These are phyloP conservation scores for Oreortyx pictus DNA, from an alignment of 2,797 vertebrate species.

Conservation along the genomic window DNA sequence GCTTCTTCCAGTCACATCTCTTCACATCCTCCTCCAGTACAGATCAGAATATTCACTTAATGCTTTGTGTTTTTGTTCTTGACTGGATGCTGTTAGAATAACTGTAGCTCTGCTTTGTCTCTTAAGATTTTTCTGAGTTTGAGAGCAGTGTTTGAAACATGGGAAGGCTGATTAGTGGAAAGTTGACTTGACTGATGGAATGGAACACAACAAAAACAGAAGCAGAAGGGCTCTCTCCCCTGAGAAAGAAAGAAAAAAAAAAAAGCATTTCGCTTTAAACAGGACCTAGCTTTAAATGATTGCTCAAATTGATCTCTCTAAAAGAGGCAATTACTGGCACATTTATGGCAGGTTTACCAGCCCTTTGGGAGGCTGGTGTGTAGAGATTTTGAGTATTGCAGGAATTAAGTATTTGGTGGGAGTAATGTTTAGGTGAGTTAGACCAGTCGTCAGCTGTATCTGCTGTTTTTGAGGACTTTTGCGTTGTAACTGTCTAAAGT, in stretches of 20 bases:
- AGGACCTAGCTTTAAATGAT: slow-evolving; percentile 9
- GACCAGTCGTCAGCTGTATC: neutral
- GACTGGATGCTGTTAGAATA: neutral
- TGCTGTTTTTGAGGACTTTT: slow-evolving; percentile 49
- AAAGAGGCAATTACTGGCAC: neutral
- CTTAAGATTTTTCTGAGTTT: neutral
- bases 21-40: neutral
- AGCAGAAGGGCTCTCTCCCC: neutral
- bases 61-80: neutral
- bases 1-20: neutral
- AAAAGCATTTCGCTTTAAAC: slow-evolving; percentile 56
- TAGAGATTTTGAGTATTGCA: slow-evolving; percentile 7
- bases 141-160: neutral
- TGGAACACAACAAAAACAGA: neutral
- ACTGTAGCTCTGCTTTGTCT: neutral
- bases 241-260: slow-evolving; percentile 41
- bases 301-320: neutral
- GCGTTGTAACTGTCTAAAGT: slow-evolving; percentile 31
- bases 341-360: slow-evolving; percentile 38
- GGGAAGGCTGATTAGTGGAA: neutral
- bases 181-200: neutral
- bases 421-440: slow-evolving; percentile 4
- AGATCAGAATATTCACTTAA: neutral
- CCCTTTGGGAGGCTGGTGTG: slow-evolving; percentile 13
- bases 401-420: neutral